Base-by-base conservation (phyloP, 2,888 invertebrate species). In the Nymphalis urticae region DNA sequence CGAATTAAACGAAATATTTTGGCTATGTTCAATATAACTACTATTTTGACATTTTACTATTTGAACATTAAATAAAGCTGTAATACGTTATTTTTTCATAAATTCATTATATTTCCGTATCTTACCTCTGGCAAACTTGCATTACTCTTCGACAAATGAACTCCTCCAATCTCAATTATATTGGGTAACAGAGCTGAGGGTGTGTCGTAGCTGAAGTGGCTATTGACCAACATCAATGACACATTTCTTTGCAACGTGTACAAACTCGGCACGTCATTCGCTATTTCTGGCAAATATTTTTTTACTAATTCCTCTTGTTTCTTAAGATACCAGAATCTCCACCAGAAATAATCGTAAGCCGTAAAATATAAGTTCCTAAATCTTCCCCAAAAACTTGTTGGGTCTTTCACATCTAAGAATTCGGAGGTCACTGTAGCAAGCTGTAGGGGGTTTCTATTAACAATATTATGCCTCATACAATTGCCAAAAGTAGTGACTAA, bases 141-240 rank as follows among this genome's bases (percentile, higher is more conserved):
- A 51, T 83, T 80, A 71, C 82, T 87, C 53, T 83, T 80, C 19
- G 82, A 83, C 7, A 93, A 79, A 81, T 95, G 94, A 61, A 91
- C 79, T 36, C 94, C 94, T 21, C 94, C 94, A 62, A 95, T 88
- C 76, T 94, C 94, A 2, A 94, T 83, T 69, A 94, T 85, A 76
- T 93, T 94, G 0, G 94, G 94, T 3, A 93, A 84, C 32, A 91
- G 85, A 0, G 94, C 94, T 9, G 85, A 80, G 0, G 93, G 85
- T 8, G 82, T 73, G 61, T 91, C 90, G 68, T 92, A 87, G 78
- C 92, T 93, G 58, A 88, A 90, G 76, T 94, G 94, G 10, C 88
- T 84, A 76, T 94, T 94, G 0, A 92, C 76, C 36, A 94, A 76
- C 36, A 93, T 79, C 70, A 94, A 66, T 0, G 93, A 87, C 3